Conservation (phyloP, 2,888 invertebrate genomes). For the Agonopterix heracliana region DNA sequence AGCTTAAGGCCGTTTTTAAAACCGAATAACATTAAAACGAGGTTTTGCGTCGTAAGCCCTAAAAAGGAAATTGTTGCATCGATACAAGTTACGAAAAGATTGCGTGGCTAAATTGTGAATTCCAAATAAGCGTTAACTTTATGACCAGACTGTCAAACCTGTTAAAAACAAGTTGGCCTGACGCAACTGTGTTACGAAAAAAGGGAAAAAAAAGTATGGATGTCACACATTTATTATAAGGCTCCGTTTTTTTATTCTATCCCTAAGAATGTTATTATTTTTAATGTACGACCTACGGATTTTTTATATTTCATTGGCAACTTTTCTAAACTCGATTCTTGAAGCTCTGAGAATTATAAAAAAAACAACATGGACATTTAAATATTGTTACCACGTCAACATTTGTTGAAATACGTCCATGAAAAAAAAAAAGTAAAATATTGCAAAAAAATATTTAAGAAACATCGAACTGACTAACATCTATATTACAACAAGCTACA, state of each 20-base stretch:
- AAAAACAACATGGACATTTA: conserved; percentile 17
- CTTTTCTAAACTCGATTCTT: conserved; percentile 53
- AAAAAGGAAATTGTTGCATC: conserved; percentile 17
- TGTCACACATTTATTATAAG: conserved; percentile 16
- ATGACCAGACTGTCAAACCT: conserved; percentile 14
- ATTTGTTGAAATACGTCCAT: neutral
- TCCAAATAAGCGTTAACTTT: conserved; percentile 8
- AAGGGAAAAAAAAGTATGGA: conserved; percentile 8
- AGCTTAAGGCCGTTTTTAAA: neutral
- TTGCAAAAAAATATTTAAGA: conserved; percentile 42
- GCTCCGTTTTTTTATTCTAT: conserved; percentile 5
- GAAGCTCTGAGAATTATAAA: conserved; percentile 42
- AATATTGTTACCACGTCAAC: conserved; percentile 10
- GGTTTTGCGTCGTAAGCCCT: conserved; percentile 7
- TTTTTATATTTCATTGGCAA: conserved; percentile 32
- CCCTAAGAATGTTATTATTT: conserved; percentile 3
- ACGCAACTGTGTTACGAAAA: conserved; percentile 13
- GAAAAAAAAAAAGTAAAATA: conserved; percentile 6
- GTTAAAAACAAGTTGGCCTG: conserved; percentile 13
- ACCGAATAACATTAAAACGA: neutral
- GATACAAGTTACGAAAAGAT: conserved; percentile 14
- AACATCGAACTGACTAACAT: conserved; percentile 52
- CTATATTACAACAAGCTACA: conserved; percentile 46
- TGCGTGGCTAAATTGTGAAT: conserved; percentile 8
- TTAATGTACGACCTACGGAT: conserved; percentile 2